These are phyloP conservation scores for Neoniphon sammara DNA, from an alignment of 2,797 vertebrate species.

Conservation along the genomic window DNA sequence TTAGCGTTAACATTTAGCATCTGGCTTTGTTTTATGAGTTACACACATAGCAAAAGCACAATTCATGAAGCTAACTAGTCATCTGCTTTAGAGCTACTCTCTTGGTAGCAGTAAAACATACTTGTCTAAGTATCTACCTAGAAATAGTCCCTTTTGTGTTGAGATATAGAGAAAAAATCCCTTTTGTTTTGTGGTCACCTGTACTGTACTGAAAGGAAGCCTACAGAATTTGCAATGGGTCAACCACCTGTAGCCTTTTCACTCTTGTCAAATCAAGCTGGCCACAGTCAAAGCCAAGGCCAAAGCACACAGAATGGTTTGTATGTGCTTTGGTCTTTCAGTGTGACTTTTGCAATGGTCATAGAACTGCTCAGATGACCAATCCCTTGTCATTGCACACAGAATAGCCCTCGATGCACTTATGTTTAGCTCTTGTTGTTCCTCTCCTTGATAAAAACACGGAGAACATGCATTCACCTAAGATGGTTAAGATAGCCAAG, in stretches of 20 bases:
- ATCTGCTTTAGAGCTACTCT: conserved; percentile 29
- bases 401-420: neutral
- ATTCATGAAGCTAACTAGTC: conserved; percentile 32
- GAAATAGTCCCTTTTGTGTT: neutral
- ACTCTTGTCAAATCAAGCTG: conserved; percentile 9
- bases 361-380: conserved; percentile 4
- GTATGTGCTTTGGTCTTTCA: conserved; percentile 2
- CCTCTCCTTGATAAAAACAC: conserved; percentile 43
- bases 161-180: neutral
- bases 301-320: conserved; percentile 15
- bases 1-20: conserved; percentile 37
- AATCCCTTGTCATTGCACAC: neutral
- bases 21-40: conserved; percentile 36
- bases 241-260: neutral
- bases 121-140: neutral
- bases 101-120: conserved; percentile 7
- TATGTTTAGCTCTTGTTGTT: conserved; percentile 13
- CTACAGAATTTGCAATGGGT: conserved; percentile 20
- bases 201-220: conserved; percentile 8
- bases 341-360: neutral
- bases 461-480: conserved; percentile 70
- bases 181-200: conserved; percentile 4
- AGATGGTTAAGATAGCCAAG: conserved; percentile 75
- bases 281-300: neutral
- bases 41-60: conserved; percentile 52